These are phyloP conservation scores for Tachuris rubrigastra DNA, from an alignment of 2,113 vertebrate species.

Conservation along the genomic window DNA sequence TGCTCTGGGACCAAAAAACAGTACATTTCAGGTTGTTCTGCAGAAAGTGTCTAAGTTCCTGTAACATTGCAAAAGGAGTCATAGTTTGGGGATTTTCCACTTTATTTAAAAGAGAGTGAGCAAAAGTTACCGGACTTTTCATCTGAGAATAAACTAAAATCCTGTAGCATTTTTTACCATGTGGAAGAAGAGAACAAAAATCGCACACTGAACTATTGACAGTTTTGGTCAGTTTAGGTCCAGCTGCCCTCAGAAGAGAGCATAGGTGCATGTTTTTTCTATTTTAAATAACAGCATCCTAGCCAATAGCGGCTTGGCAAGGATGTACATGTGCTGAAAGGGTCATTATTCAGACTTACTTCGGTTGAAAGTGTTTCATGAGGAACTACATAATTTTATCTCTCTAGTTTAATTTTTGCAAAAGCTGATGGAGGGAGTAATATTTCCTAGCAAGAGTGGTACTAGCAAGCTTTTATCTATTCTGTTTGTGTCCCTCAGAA, in stretches of 20 bases:
- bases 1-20: not conserved
- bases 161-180: not conserved
- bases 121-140: not conserved
- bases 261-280: not conserved
- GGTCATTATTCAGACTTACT: not conserved
- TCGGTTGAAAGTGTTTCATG: not conserved
- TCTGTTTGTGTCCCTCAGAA: not conserved
- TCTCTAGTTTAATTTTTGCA: not conserved
- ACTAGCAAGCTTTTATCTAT: not conserved
- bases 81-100: not conserved
- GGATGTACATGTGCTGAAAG: not conserved
- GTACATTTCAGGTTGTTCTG: not conserved
- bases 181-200: not conserved
- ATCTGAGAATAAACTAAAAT: not conserved
- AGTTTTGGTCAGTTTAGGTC: not conserved
- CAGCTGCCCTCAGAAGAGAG: not conserved
- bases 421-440: not conserved
- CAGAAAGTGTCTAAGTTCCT: not conserved
- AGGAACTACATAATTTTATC: not conserved
- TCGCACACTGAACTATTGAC: fast-evolving
- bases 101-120: not conserved
- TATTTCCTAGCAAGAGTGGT: not conserved
- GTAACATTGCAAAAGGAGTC: not conserved
- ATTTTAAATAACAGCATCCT: not conserved
- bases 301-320: not conserved